Conservation (phyloP, 2,888 invertebrate species). For the Platypus cylindrus region DNA sequence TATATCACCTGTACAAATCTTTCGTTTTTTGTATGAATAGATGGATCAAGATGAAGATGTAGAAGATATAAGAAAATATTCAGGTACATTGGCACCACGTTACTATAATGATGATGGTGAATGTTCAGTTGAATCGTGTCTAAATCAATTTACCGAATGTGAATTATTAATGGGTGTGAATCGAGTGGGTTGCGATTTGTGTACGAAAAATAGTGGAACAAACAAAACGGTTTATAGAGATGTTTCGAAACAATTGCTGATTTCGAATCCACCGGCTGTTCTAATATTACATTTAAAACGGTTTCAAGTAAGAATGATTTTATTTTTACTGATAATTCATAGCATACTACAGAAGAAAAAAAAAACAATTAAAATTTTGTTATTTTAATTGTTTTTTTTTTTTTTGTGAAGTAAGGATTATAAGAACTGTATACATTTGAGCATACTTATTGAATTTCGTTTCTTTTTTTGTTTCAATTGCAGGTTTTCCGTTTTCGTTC, state of each 20-base stretch:
- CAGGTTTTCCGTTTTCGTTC: slow-evolving; percentile 41
- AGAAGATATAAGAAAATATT: slow-evolving; percentile 21
- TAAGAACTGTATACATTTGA: neutral
- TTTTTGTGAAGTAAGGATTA: neutral
- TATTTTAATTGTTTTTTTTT: neutral
- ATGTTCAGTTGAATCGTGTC: slow-evolving; percentile 76
- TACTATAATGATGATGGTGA: slow-evolving; percentile 66
- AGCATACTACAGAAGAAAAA: neutral
- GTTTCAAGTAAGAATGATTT: slow-evolving; percentile 57
- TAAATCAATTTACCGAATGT: slow-evolving; percentile 83
- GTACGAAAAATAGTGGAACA: slow-evolving; percentile 61
- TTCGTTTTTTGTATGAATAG: too few relatives aligned
- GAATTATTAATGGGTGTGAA: slow-evolving; percentile 87
- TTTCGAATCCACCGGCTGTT: slow-evolving; percentile 85
- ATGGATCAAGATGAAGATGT: slow-evolving; percentile 30
- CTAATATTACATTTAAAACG: slow-evolving; percentile 91
- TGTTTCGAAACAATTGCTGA: slow-evolving; percentile 72
- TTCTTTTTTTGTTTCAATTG: slow-evolving; percentile 8
- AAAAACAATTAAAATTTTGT: neutral
- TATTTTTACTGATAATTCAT: neutral
- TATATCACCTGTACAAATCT: too few relatives aligned
- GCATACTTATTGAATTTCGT: neutral
- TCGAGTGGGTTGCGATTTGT: slow-evolving; percentile 81
- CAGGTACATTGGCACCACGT: slow-evolving; percentile 41
- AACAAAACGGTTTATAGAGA: slow-evolving; percentile 68